Conservation (phyloP, 2,797 vertebrate genomes). For the Avahi laniger region DNA sequence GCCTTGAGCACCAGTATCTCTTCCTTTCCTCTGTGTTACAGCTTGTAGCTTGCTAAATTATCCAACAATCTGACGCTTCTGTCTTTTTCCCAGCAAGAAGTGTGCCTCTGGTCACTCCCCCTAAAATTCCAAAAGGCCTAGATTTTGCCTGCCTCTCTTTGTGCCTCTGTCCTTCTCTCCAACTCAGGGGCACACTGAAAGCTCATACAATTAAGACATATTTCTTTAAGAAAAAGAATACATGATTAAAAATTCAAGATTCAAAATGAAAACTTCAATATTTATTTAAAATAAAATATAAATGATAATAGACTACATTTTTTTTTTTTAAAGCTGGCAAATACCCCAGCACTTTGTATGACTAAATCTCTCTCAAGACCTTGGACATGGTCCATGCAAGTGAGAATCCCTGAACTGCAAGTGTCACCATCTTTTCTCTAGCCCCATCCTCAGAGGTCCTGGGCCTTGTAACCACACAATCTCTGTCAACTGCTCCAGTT, state of each 20-base stretch:
- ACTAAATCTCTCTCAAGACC: background rate
- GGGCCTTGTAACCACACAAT: background rate
- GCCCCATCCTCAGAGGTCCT: background rate
- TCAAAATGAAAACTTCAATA: background rate
- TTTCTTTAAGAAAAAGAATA: background rate
- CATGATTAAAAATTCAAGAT: background rate
- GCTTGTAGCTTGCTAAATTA: background rate
- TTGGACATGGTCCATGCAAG: background rate
- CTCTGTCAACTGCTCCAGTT: background rate
- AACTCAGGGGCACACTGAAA: background rate
- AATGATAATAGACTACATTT: background rate
- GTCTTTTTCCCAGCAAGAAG: background rate
- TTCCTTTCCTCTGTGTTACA: background rate
- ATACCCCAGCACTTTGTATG: background rate
- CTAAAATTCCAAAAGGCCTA: background rate
- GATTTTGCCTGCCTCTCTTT: background rate
- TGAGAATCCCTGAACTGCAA: background rate
- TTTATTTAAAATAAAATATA: constrained; percentile 16
- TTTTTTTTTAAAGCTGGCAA: background rate
- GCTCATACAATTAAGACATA: background rate
- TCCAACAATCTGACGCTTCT: background rate
- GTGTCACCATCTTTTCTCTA: background rate
- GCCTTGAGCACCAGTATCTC: background rate
- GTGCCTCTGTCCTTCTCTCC: background rate
- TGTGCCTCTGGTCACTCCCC: background rate